phyloP scores from a whole-genome alignment of 1,140 invertebrate genomes.

The Dolichoris vasculosae region DNA sequence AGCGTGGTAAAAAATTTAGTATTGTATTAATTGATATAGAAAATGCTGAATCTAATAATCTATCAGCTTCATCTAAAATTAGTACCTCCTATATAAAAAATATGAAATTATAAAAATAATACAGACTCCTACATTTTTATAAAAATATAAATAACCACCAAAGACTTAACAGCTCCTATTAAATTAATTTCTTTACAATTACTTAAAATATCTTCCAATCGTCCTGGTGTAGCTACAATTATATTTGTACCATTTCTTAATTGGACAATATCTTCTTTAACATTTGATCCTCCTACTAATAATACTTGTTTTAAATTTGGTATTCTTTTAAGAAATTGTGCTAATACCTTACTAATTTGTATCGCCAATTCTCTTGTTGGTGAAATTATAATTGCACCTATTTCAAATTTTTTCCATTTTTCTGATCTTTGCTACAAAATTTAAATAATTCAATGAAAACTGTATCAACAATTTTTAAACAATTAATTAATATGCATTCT shows the following conservation, averaged over 20 bases:
- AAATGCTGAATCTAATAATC: slow-evolving; percentile 94
- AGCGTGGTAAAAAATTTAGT: slow-evolving; percentile 91
- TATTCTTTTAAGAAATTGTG: slow-evolving; percentile 77
- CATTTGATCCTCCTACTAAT: slow-evolving; percentile 88
- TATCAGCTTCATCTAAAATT: slow-evolving; percentile 97
- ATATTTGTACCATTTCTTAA: slow-evolving; percentile 88
- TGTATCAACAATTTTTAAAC: not conserved
- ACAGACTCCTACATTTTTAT: not conserved
- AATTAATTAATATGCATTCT: not conserved
- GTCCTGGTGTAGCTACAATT: slow-evolving; percentile 92
- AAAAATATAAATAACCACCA: slow-evolving; percentile 75
- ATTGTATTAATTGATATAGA: slow-evolving; percentile 92
- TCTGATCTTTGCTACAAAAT: slow-evolving; percentile 67
- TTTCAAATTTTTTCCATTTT: slow-evolving; percentile 83
- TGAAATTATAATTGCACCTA: slow-evolving; percentile 92
- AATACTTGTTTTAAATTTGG: slow-evolving; percentile 77
- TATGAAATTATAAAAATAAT: slow-evolving; percentile 43
- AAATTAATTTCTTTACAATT: slow-evolving; percentile 80
- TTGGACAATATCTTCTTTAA: slow-evolving; percentile 82
- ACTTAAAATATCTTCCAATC: slow-evolving; percentile 90
- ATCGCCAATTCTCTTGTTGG: slow-evolving; percentile 94
- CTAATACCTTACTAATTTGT: slow-evolving; percentile 89
- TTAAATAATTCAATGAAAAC: not conserved
- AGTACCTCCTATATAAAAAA: slow-evolving; percentile 85
- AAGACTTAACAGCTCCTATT: slow-evolving; percentile 80